Evolutionary conservation across 2,797 vertebrate species (phyloP).

Genomic region (Parotocinclus haroldoi): DNA sequence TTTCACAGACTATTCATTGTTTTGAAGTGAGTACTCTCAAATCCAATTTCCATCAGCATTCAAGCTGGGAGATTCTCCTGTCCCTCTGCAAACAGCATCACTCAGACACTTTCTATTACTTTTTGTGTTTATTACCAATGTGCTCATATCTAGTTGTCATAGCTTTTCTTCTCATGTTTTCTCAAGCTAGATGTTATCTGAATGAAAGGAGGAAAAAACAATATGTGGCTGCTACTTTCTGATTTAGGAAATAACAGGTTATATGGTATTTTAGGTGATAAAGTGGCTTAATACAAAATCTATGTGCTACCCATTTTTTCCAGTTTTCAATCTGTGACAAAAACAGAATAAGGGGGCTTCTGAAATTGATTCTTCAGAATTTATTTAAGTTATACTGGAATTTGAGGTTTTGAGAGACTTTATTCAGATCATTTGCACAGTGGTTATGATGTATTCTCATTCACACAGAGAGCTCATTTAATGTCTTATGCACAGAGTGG

Average conservation of each 20-base stretch:
- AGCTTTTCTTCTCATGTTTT: conserved; percentile 53
- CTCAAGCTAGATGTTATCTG: conserved; percentile 49
- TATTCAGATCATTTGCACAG: too few species aligned
- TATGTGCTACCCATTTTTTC: too few species aligned
- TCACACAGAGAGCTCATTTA: neutral
- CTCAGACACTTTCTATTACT: conserved; percentile 63
- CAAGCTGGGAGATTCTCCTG: conserved; percentile 50
- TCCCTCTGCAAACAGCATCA: conserved; percentile 44
- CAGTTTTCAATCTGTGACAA: too few species aligned
- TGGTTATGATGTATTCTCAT: too few species aligned
- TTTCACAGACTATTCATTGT: conserved; percentile 54
- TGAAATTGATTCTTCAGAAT: too few species aligned
- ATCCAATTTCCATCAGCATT: conserved; percentile 64
- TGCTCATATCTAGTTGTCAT: conserved; percentile 56
- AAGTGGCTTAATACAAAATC: too few species aligned
- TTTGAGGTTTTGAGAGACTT: too few species aligned
- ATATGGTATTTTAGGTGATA: conserved; percentile 25
- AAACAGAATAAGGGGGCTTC: too few species aligned
- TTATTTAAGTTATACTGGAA: too few species aligned
- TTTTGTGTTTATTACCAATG: conserved; percentile 58
- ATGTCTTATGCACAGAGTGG: neutral
- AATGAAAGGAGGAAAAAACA: conserved; percentile 35
- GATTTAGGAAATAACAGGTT: conserved; percentile 35
- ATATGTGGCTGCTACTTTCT: conserved; percentile 30
- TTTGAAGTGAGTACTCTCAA: conserved; percentile 59